Conservation (phyloP, 2,797 vertebrate genomes). For the Cynodonichthys magdalenae region DNA sequence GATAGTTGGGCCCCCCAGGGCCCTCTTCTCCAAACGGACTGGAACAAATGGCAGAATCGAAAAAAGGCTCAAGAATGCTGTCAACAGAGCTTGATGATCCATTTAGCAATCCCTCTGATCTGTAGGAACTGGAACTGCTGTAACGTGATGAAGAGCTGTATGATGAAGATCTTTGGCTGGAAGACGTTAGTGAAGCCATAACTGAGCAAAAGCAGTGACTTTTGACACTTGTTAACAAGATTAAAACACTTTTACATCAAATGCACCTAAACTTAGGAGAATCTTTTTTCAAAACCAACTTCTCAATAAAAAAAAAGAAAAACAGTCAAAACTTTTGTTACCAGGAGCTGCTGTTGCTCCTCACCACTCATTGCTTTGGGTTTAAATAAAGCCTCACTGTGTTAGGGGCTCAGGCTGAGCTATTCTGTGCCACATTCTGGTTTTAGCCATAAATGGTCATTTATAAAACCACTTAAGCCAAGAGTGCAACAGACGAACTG, state of each 20-base stretch:
- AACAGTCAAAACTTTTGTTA: conserved; percentile 1
- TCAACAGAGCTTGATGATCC: conserved; percentile 57
- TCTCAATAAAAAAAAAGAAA: conserved; percentile 2
- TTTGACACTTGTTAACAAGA: background rate
- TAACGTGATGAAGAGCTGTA: conserved; percentile 68
- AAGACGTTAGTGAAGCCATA: conserved; percentile 74
- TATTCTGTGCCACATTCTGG: conserved; percentile 11
- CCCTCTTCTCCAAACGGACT: conserved; percentile 66
- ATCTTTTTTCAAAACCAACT: conserved; percentile 4
- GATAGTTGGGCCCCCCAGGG: conserved; percentile 43
- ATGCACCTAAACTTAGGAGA: background rate
- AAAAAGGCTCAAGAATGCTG: conserved; percentile 70
- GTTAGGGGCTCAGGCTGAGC: conserved; percentile 62
- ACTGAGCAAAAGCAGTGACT: background rate
- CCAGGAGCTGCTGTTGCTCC: background rate
- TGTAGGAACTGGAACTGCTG: conserved; percentile 75
- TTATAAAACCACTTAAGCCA: conserved; percentile 48
- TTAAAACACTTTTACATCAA: conserved; percentile 5
- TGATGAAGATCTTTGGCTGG: conserved; percentile 70
- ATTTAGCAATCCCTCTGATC: conserved; percentile 59
- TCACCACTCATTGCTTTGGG: conserved; percentile 27
- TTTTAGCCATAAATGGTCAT: conserved; percentile 75
- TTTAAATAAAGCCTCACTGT: conserved; percentile 63
- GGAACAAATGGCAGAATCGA: conserved; percentile 55
- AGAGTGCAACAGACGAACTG: conserved; percentile 77